Evolutionary conservation across 53 echinoderm and acorn worm species (phyloP), one percentile per base, ranked within the genome.

Genomic region (Echinarachnius parma): DNA sequence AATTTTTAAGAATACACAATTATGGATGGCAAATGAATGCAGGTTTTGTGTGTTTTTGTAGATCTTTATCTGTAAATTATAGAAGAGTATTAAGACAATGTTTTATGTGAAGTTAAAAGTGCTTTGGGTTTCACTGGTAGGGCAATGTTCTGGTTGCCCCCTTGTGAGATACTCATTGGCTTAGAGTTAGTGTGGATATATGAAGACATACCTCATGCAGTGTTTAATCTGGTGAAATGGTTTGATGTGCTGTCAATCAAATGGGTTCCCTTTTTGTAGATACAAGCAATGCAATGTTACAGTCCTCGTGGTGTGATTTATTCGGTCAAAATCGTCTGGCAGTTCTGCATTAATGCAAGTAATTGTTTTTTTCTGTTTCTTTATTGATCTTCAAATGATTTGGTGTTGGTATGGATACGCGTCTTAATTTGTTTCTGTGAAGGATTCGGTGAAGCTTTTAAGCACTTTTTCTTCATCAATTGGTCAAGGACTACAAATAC

Each of bases 11-110:
- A 56, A 72, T 27, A 55, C 48, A 39, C 7, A 39, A 14, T 13
- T 49, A n/a, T n/a, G n/a, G n/a, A n/a, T 47, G 64, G 45, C 39
- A 39, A 46, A 65, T 47, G n/a, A 49, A 68, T 31, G 52, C 68
- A 68, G 68, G 74, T 54, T 56, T 42, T 72, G 74, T 72, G 74
- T 72, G 74, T 72, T 72, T 69, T 72, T 72, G 74, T 72, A n/a
- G n/a, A 72, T 72, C 74, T 55, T n/a, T 36, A 35, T 56, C 42
- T 72, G 74, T 72, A 72, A 72, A 72, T 56, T 72, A 72, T 72
- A 56, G 57, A 72, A 72, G 57, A 56, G 57, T 72, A 72, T 72
- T 56, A 56, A 48, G 37, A 69, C 53, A n/a, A 69, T 35, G n/a
- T n/a, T 32, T 16, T 44, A 72, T 72, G n/a, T n/a, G 74, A 72